Evolutionary conservation across 2,113 vertebrate species (phyloP), one percentile per base, ranked within the genome.

Genomic region (Platycercus adscitus): DNA sequence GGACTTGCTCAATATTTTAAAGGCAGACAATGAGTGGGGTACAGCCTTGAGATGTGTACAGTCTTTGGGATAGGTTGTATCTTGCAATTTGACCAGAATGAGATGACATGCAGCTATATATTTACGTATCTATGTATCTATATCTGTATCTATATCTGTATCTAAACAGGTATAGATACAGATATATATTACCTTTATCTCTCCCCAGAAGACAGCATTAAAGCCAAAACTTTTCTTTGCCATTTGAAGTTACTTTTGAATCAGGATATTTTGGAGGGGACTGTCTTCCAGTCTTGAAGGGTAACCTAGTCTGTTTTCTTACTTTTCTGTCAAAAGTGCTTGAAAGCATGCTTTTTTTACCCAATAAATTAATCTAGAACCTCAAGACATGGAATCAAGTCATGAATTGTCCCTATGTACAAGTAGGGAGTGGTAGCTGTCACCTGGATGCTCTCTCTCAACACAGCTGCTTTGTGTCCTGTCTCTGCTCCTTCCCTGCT

Each of bases 71-170:
- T 4, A 33, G 65, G 33, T 4, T 85, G 47, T 39, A 26, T 39
- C 43, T 63, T 70, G 35, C 20, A 43, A 12, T 84, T 66, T 3
- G 5, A 26, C 55, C 81, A 8, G 15, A 19, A 6, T 37, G 78
- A 43, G 43, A 4, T 20, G n/a, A 44, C 19, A 18, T 8, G 29
- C 2, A 13, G 56, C 33, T 58, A 10, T 50, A 6, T 5, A 35
- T 23, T 18, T 39, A 5, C 44, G 7, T 44, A 23, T 53, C 15
- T 43, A 11, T 64, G 2, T 68, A 10, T 49, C 17, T 39, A 7
- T 10, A 33, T 10, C 13, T 71, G 2, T 11, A 10, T 43, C 17
- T 17, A 18, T 26, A 43, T 4, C 11, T 16, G 0, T 39, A 5
- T 19, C 9, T 61, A 31, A 24, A 4, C 46, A 10, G 31, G 6